phyloP scores from a whole-genome alignment of 2,797 vertebrate genomes.

The Pogonophryne albipinna region DNA sequence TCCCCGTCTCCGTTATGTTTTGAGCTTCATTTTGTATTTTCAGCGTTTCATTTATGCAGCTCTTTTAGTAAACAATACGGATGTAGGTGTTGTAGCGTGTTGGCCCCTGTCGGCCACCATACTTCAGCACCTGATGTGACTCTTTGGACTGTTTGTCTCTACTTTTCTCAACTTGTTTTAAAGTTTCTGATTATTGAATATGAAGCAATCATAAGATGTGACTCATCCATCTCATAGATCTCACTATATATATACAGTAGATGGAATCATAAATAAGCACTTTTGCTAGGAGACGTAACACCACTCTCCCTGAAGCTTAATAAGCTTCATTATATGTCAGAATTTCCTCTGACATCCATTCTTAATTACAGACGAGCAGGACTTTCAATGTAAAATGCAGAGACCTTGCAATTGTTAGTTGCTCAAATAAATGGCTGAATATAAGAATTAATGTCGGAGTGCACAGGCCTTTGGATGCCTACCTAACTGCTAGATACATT shows the following conservation, averaged over 20 bases:
- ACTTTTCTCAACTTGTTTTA: not conserved
- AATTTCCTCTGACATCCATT: not conserved
- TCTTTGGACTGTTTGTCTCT: not conserved
- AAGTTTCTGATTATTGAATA: slow-evolving; percentile 2
- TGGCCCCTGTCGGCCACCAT: no score
- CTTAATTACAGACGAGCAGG: not conserved
- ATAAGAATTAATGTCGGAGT: not conserved
- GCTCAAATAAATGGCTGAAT: not conserved
- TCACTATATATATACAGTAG: not conserved
- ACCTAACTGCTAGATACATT: not conserved
- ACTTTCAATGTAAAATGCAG: not conserved
- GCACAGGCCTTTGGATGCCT: not conserved
- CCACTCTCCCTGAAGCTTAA: not conserved
- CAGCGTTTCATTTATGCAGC: no score
- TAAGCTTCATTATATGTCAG: not conserved
- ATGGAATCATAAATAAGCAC: not conserved
- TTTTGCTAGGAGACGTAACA: not conserved
- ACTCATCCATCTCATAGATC: slow-evolving; percentile 4
- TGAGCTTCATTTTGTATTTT: no score
- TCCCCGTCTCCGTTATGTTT: no score
- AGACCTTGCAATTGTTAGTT: slow-evolving; percentile 1
- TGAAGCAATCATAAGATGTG: not conserved
- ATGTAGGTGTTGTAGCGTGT: no score
- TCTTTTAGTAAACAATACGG: no score
- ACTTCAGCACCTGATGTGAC: not conserved